Base-by-base conservation (phyloP, 2,797 vertebrate genomes). In the Zalophus californianus region DNA sequence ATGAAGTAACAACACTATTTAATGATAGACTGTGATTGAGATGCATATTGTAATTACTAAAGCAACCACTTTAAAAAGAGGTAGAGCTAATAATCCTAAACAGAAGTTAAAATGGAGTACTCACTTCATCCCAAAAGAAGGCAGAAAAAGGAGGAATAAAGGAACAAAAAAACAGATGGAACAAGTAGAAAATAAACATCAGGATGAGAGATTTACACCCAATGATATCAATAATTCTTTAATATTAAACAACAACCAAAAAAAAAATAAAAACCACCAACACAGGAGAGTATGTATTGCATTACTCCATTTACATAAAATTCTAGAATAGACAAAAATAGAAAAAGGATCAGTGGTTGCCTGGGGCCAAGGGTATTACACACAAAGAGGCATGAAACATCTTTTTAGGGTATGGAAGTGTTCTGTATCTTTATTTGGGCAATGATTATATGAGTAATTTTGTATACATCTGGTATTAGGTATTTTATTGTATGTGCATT, bases 181-280 rank as follows among this genome's bases (percentile, higher is more conserved):
- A 90, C 35, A 70, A 75, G 70, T 41, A 89, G 52, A 85, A 97
- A 91, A 84, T 5, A 91, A 82, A 79, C 72, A 64, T 60, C 54
- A 88, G 48, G 41, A 80, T 66, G 27, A 10, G 35, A 56, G 13
- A 62, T 50, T 91, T 84, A 93, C 80, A 93, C 4, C 5, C 15
- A 78, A 50, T 13, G 4, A n/a, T 35, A 94, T 62, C 86, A 70
- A 32, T 73, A 90, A 90, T n/a, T 87, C 7, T 75, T 85, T 85
- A 68, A 62, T 90, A 85, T 8, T 90, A 58, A 73, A 79, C 23
- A 79, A 77, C 7, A 82, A 73, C 3, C 75, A 66, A 56, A n/a
- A 5, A n/a, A 10, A 44, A 68, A 27, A 73, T 4, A 52, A 2
- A 11, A 75, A 58, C 44, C 44, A 23, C 16, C n/a, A 27, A 62